phyloP scores from a whole-genome alignment of 2,797 vertebrate genomes.

The Apogon talboti region DNA sequence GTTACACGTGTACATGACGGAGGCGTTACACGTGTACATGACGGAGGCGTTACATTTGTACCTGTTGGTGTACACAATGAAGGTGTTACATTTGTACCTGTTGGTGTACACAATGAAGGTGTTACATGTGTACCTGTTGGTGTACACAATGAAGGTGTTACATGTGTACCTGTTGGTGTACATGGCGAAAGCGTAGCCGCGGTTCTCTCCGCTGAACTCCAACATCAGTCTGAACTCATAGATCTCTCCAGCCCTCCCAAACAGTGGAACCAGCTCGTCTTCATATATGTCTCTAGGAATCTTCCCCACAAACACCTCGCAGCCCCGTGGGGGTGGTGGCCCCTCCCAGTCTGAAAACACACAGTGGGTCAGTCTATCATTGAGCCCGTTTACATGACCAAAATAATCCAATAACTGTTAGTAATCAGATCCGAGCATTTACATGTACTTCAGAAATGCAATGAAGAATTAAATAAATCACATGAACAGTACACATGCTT shows the following conservation, averaged over 20 bases:
- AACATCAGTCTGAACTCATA: constrained; percentile 98
- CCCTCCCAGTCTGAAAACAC: constrained; percentile 91
- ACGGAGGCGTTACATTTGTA: not conserved
- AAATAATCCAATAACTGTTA: too few species aligned
- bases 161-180: constrained; percentile 85
- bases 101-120: not conserved
- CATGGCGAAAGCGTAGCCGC: constrained; percentile 98
- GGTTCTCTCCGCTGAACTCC: constrained; percentile 97
- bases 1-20: not conserved
- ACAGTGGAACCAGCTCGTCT: constrained; percentile 93
- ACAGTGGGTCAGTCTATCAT: not conserved
- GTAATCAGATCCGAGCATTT: too few species aligned
- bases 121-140: too few species aligned
- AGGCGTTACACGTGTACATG: not conserved
- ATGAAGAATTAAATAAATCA: too few species aligned
- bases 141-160: not conserved
- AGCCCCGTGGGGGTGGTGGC: constrained; percentile 91
- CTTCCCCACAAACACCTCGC: constrained; percentile 98
- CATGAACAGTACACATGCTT: too few species aligned
- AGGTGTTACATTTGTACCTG: too few species aligned
- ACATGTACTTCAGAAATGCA: too few species aligned
- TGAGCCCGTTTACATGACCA: not conserved
- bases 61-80: constrained; percentile 1
- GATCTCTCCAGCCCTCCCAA: constrained; percentile 90
- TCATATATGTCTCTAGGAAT: constrained; percentile 97